Evolutionary conservation across 2,888 invertebrate genomes (phyloP).

Genomic region (Drosophila subsilvestris): DNA sequence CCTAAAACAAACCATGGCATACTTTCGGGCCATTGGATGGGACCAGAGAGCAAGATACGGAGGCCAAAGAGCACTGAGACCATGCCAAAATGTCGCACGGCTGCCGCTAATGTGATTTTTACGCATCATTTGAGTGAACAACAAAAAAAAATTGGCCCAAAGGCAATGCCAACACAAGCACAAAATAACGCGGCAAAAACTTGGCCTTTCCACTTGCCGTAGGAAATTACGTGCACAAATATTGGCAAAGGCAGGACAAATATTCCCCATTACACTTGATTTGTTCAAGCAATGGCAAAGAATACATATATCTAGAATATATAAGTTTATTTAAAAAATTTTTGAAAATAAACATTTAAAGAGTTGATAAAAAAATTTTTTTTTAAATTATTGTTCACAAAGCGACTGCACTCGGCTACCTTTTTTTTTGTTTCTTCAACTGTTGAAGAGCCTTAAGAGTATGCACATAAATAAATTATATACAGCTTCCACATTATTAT

Average conservation of each 20-base stretch:
- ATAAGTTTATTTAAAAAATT: slow-evolving; percentile 4
- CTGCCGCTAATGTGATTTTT: slow-evolving; percentile 75
- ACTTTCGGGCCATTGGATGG: slow-evolving; percentile 22
- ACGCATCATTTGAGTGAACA: slow-evolving; percentile 67
- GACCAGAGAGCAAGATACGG: slow-evolving; percentile 3
- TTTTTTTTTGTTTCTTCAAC: too few relatives aligned
- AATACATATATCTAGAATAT: not conserved
- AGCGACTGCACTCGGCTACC: too few relatives aligned
- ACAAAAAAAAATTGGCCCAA: slow-evolving; percentile 46
- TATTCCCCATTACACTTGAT: slow-evolving; percentile 21
- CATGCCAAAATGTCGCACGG: slow-evolving; percentile 53
- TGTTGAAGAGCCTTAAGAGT: too few relatives aligned
- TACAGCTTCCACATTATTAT: too few relatives aligned
- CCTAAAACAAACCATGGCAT: slow-evolving; percentile 10
- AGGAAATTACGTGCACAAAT: slow-evolving; percentile 68
- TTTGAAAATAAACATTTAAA: not conserved
- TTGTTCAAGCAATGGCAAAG: not conserved
- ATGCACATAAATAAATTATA: not conserved
- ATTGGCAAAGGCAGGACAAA: slow-evolving; percentile 60
- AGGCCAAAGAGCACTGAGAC: slow-evolving; percentile 12
- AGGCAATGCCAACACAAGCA: slow-evolving; percentile 16
- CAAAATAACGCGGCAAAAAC: slow-evolving; percentile 21
- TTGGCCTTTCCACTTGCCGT: slow-evolving; percentile 44
- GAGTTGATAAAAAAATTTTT: slow-evolving; percentile 1
- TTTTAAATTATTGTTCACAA: not conserved